These are phyloP conservation scores for Chionoecetes opilio DNA, from an alignment of 1,140 invertebrate genomes.

Conservation along the genomic window DNA sequence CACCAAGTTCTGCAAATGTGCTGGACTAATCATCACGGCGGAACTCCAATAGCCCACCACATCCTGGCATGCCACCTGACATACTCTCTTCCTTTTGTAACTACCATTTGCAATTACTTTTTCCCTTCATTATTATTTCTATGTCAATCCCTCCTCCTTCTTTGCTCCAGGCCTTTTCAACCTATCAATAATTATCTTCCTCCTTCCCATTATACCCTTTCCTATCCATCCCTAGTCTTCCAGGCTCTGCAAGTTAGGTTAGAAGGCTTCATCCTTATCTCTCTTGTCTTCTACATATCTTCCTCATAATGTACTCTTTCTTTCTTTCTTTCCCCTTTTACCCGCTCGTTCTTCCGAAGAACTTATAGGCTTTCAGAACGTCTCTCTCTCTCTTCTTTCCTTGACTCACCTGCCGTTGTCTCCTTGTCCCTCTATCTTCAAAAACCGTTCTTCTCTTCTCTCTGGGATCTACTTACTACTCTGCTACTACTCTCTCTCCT, in stretches of 20 bases:
- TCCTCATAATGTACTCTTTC: background rate
- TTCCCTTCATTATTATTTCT: background rate
- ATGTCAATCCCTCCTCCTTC: background rate
- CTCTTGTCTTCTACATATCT: background rate
- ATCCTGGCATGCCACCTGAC: background rate
- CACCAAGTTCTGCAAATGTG: no score
- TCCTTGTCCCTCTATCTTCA: no score
- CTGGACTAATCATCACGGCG: no score
- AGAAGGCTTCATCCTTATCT: background rate
- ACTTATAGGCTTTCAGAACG: slow-evolving; percentile 4
- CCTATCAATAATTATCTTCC: no score
- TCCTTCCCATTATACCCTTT: no score
- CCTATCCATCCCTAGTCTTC: background rate
- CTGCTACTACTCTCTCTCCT: no score
- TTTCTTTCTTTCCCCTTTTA: background rate
- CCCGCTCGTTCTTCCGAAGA: background rate
- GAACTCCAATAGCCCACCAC: no score
- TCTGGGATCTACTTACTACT: no score
- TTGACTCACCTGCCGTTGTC: no score
- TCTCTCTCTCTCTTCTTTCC: background rate
- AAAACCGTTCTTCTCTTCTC: no score
- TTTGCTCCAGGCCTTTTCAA: background rate
- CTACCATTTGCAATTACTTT: background rate
- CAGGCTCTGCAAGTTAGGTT: no score
- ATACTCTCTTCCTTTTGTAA: background rate